Percentiles rank a stretch among this genome's conserved stretches.
phyloP scores from a whole-genome alignment of 2,113 vertebrate species.

The Acrocephalus arundinaceus region DNA sequence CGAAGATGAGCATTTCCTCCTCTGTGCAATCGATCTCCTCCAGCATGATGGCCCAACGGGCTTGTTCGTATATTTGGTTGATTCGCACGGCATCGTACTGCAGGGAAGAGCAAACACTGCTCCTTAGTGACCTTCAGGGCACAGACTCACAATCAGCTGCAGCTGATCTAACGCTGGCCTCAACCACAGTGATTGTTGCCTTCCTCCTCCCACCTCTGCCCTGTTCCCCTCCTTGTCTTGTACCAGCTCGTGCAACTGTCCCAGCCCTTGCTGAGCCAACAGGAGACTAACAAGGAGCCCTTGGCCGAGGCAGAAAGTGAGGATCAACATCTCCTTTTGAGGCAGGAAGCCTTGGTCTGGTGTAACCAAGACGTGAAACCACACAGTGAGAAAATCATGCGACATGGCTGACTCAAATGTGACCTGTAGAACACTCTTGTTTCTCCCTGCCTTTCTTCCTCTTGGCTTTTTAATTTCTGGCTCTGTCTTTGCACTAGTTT shows the following conservation, averaged over 20 bases:
- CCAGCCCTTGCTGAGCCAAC: not conserved
- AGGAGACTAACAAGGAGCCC: not conserved
- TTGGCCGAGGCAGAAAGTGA: not conserved
- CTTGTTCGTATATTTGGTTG: slow-evolving; percentile 96
- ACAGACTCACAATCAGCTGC: not conserved
- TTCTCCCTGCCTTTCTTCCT: not conserved
- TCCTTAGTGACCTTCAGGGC: not conserved
- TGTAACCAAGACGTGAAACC: not conserved
- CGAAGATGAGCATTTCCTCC: slow-evolving; percentile 98
- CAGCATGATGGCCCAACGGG: slow-evolving; percentile 91
- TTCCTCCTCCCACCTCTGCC: not conserved
- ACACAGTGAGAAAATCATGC: not conserved
- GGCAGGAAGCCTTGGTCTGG: not conserved
- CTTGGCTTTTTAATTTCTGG: not conserved
- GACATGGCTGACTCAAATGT: not conserved
- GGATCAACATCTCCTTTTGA: not conserved
- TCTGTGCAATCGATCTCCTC: slow-evolving; percentile 98
- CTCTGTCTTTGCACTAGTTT: not conserved
- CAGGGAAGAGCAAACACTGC: not conserved
- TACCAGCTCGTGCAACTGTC: not conserved
- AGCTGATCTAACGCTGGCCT: not conserved
- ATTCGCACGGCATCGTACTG: slow-evolving; percentile 95
- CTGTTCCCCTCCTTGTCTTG: not conserved
- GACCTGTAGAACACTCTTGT: not conserved
- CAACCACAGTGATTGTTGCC: not conserved